Evolutionary conservation across 2,113 vertebrate genomes (phyloP), one percentile per base, ranked within the genome.

Genomic region (Neotoma lepida): DNA sequence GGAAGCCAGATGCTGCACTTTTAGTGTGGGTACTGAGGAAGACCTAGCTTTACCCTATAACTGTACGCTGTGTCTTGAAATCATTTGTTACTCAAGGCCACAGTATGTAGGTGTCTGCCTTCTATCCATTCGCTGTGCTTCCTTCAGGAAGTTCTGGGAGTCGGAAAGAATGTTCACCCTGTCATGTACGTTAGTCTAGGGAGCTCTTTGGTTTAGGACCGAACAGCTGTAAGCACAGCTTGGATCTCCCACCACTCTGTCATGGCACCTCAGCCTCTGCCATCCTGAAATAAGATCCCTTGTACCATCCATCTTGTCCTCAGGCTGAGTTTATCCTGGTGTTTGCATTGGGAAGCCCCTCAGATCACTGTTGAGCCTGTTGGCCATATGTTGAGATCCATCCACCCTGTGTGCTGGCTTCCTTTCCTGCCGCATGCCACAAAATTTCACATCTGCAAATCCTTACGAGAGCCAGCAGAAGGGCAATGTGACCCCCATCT

Each of bases 311-410:
- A 2, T 35, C 54, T 88, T 89, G 35, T 56, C 18, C 77, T 94
- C 30, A 46, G 64, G 56, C 10, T 90, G 84, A 54, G 77, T 91
- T 94, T 86, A 41, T 26, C n/a, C 81, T 44, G 78, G 33, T 54
- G 17, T 35, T 77, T 76, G 63, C 71, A 49, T 22, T 89, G 71
- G 58, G 51, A 93, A 61, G 39, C 46, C 51, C 93, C 2, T 85
- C 20, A 85, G 89, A 33, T 74, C 22, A 76, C 1, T 28, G 6
- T 92, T n/a, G 54, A 44, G 88, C 74, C 66, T 89, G 4, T 70
- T 77, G 61, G 80, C 78, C n/a, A 12, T 63, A 35, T 44, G 91
- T 80, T 81, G 46, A 94, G 49, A 90, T 70, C 24, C 33, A 90
- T 70, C 24, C 33, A 80, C 30, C 4, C 54, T 66, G 18, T 77